Percentiles rank a stretch among this genome's conserved stretches.
phyloP scores from a whole-genome alignment of 37 sponge, comb jelly and placozoan genomes.

The Haliclona indistincta region DNA sequence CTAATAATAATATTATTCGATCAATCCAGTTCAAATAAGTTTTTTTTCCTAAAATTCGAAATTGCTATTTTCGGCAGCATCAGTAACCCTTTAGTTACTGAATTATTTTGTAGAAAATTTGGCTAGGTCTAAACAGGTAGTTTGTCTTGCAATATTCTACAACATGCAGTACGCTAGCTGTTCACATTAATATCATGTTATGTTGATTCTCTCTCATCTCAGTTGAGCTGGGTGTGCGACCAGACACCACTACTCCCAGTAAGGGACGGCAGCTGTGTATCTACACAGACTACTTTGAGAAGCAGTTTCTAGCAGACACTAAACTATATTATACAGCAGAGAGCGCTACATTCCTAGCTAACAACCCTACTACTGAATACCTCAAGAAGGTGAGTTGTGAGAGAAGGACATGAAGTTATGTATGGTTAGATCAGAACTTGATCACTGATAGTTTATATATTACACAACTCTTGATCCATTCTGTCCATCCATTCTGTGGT shows the following conservation, averaged over 20 bases:
- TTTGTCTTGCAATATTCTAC: too few species aligned
- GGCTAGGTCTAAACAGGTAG: too few species aligned
- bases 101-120: too few species aligned
- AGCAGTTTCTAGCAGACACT: slow-evolving; percentile 85
- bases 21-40: neutral
- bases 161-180: too few species aligned
- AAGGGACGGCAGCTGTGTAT: slow-evolving; percentile 76
- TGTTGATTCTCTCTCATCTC: neutral
- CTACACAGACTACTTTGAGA: slow-evolving; percentile 87
- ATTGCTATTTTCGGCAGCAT: too few species aligned
- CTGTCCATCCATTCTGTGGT: too few species aligned
- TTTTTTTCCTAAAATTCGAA: too few species aligned
- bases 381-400: slow-evolving; percentile 82
- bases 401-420: too few species aligned
- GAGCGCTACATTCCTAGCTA: slow-evolving; percentile 79
- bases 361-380: slow-evolving; percentile 97
- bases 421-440: too few species aligned
- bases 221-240: slow-evolving; percentile 88
- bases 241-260: slow-evolving; percentile 57
- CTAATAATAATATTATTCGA: neutral
- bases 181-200: neutral
- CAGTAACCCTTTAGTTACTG: too few species aligned
- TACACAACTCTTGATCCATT: too few species aligned
- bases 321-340: slow-evolving; percentile 86
- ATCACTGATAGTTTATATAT: too few species aligned